Conservation (phyloP, 2,888 invertebrate species). For the Lissonota sp. region DNA sequence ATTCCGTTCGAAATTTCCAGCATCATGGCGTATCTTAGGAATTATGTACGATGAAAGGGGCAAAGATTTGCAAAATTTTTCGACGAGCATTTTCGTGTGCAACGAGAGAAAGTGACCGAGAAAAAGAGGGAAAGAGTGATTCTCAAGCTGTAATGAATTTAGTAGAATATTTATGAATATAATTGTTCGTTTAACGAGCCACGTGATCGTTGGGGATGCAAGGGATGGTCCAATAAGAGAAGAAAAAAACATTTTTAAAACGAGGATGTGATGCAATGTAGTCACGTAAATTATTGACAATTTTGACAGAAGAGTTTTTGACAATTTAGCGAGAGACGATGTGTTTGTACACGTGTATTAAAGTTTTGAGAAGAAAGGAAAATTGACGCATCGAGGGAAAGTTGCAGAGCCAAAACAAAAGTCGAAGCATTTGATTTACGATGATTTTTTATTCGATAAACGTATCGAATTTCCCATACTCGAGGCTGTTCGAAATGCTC, state of each 20-base stretch:
- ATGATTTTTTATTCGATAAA: too few species aligned
- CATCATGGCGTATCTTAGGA: conserved; percentile 50
- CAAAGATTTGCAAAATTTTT: conserved; percentile 15
- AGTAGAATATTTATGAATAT: conserved; percentile 30
- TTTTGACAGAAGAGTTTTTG: background rate
- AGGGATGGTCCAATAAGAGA: background rate
- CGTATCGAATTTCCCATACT: too few species aligned
- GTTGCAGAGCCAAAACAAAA: too few species aligned
- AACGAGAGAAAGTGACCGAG: conserved; percentile 28
- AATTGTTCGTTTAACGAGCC: conserved; percentile 48
- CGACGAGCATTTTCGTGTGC: background rate
- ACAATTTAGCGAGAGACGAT: background rate
- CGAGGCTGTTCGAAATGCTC: too few species aligned
- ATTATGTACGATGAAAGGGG: conserved; percentile 17
- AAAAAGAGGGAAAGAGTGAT: conserved; percentile 23
- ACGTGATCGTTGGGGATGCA: conserved; percentile 38
- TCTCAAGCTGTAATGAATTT: conserved; percentile 42
- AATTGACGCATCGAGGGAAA: background rate
- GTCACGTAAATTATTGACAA: conserved; percentile 6
- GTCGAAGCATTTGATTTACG: too few species aligned
- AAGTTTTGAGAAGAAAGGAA: background rate
- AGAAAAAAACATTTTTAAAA: background rate
- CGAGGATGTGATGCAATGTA: conserved; percentile 5
- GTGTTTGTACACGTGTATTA: conserved; percentile 24
- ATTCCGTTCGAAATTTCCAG: conserved; percentile 50